Percentiles rank a stretch among this genome's conserved stretches.
Evolutionary conservation across 2,113 vertebrate species (phyloP).

Genomic region (Lamprologus callipterus): DNA sequence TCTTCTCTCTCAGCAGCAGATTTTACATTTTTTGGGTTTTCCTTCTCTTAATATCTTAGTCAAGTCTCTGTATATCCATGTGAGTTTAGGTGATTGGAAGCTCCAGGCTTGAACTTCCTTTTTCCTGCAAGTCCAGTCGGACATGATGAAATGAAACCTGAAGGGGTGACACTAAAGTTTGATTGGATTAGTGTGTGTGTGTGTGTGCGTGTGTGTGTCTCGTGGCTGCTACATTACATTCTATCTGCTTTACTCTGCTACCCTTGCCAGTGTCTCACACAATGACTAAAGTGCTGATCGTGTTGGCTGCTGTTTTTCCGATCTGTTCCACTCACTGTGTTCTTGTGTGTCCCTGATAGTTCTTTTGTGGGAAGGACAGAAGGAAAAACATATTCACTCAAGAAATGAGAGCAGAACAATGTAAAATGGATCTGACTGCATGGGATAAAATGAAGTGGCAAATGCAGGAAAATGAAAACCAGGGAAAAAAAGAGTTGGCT

Average conservation of each 20-base stretch:
- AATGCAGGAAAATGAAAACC: background rate
- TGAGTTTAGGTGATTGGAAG: background rate
- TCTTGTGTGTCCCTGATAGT: background rate
- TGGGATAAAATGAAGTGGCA: background rate
- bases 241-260: background rate
- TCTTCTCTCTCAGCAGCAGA: background rate
- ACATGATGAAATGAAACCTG: background rate
- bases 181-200: background rate
- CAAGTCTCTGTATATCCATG: background rate
- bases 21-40: background rate
- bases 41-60: background rate
- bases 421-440: background rate
- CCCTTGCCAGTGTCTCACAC: background rate
- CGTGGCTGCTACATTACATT: background rate
- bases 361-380: background rate
- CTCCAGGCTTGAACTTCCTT: background rate
- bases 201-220: rapidly evolving
- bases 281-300: background rate
- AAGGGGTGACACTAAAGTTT: background rate
- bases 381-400: background rate
- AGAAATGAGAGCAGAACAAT: background rate
- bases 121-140: background rate
- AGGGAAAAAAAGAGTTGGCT: background rate
- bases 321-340: background rate
- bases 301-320: background rate